A percentile compares a stretch with the other conserved stretches of the same genome.
Evolutionary conservation across 2,888 invertebrate genomes (phyloP).

Genomic region (Aphodius granarius): DNA sequence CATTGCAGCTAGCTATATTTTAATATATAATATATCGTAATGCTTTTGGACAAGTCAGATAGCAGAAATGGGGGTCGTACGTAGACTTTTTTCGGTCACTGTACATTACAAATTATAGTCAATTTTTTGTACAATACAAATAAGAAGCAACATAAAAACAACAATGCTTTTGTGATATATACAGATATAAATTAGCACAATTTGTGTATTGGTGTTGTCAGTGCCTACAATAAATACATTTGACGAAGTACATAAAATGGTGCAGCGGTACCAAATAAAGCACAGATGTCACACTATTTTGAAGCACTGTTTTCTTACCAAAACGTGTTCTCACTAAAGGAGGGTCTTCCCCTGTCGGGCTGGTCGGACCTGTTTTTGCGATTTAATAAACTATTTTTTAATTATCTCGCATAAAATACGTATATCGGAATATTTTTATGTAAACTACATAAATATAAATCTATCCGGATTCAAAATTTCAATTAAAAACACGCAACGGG

Average conservation of each 20-base stretch:
- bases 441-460: no score
- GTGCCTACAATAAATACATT: background rate
- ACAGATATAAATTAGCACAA: background rate
- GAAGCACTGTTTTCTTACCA: constrained; percentile 45
- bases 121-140: background rate
- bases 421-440: no score
- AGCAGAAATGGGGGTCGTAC: no score
- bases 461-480: no score
- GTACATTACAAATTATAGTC: no score
- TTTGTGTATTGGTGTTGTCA: background rate
- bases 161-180: background rate
- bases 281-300: background rate
- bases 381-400: constrained; percentile 28
- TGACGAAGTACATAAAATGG: background rate
- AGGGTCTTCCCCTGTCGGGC: constrained; percentile 45
- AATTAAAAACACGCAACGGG: no score
- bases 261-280: background rate
- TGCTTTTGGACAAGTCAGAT: no score
- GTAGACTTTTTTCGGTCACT: no score
- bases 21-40: no score
- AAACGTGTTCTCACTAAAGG: constrained; percentile 42
- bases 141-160: background rate
- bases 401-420: no score
- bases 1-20: no score
- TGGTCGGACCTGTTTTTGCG: constrained; percentile 47